Base-by-base conservation (phyloP, 2,888 invertebrate species). In the Acrobasis consociella region DNA sequence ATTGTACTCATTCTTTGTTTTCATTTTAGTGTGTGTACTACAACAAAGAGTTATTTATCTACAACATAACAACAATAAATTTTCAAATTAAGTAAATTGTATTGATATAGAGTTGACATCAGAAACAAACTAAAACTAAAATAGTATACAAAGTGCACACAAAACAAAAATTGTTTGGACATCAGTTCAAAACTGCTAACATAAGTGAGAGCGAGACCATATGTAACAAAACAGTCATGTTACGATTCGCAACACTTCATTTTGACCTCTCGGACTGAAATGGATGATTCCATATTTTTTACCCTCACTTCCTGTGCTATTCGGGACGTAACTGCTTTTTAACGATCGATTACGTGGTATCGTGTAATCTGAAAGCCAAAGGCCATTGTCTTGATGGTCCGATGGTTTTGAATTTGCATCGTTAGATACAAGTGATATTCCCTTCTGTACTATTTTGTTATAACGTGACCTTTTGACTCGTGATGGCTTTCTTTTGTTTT, bases 271-370 rank as follows among this genome's bases (percentile, higher is more conserved):
- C 42, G 13, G 56, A 56, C 42, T 39, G 55, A 55, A 55, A 55
- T 22, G 42, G 39, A 42, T 56, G 42, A 11, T 56, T 22, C 42
- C n/a, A 42, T 39, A 42, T 56, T 56, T 56, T 42, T 56, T 42
- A 39, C 11, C 17, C 56, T 16, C 56, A 16, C 56, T 56, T 42
- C 55, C 55, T 56, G 55, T 17, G 16, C 39, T 42, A 46, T 63
- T 67, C 62, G 42, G 31, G 49, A 49, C 1, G 2, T 62, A 58
- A 64, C 59, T 62, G 64, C 61, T 60, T 55, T 63, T 61, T 67
- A 64, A 67, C 53, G 63, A 60, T 49, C 53, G 53, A 65, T 67
- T 67, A 65, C 60, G 58, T 56, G 56, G 50, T 67, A 59, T 65
- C 60, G 58, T 58, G 64, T 49, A 63, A 63, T 62, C 59, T 60